Percentiles rank a stretch among this genome's conserved stretches.
Conservation (phyloP, 2,888 invertebrate species). For the Myopa testacea region DNA sequence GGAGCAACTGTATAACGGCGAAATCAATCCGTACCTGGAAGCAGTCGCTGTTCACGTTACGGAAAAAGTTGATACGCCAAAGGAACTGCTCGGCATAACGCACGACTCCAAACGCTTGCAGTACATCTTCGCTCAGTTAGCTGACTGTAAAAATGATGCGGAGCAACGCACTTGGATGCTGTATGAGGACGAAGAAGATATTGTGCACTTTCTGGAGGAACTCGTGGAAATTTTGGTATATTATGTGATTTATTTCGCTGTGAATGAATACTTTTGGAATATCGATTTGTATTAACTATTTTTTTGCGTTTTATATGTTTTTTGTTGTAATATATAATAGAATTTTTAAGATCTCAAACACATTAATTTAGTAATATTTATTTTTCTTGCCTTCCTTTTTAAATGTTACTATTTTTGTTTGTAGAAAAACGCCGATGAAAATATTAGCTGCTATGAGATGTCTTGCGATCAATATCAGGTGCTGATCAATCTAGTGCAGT, state of each 20-base stretch:
- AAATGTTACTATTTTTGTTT: conserved; percentile 51
- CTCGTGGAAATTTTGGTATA: conserved; percentile 84
- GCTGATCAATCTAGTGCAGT: conserved; percentile 87
- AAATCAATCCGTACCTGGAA: conserved; percentile 73
- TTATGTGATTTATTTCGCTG: too few relatives aligned
- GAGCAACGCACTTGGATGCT: conserved; percentile 96
- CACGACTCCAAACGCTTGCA: conserved; percentile 87
- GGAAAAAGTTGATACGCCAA: conserved; percentile 74
- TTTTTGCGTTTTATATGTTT: too few relatives aligned
- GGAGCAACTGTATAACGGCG: conserved; percentile 71
- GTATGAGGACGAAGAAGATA: conserved; percentile 92
- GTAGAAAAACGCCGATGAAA: conserved; percentile 92
- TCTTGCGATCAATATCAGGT: conserved; percentile 86
- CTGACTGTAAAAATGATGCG: conserved; percentile 92
- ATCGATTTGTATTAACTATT: too few relatives aligned
- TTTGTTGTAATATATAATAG: too few relatives aligned
- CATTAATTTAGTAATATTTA: too few relatives aligned
- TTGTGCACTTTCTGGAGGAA: conserved; percentile 85
- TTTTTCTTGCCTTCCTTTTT: too few relatives aligned
- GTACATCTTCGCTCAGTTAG: conserved; percentile 85
- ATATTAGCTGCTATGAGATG: conserved; percentile 86
- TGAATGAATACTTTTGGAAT: neutral
- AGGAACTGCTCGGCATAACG: conserved; percentile 77
- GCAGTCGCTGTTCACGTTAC: conserved; percentile 74
- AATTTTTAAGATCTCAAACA: too few relatives aligned